Evolutionary conservation across 1,140 invertebrate species (phyloP), one percentile per base, ranked within the genome.

Genomic region (Drosophila truncata): DNA sequence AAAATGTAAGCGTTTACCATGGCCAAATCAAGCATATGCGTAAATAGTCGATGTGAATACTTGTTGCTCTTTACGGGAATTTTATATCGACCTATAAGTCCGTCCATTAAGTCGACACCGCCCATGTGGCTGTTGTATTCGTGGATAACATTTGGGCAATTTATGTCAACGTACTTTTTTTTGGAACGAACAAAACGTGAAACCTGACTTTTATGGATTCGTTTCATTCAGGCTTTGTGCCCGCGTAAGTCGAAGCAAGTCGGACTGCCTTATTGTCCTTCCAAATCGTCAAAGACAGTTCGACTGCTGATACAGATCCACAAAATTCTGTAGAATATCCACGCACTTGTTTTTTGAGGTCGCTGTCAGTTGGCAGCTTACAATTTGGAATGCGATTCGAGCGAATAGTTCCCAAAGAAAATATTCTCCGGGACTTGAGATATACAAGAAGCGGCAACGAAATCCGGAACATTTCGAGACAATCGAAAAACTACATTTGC

Each of bases 301-400:
- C n/a, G n/a, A n/a, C n/a, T n/a, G n/a, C n/a, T n/a, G n/a, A n/a
- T n/a, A n/a, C n/a, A n/a, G n/a, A n/a, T n/a, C n/a, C n/a, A n/a
- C n/a, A n/a, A n/a, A n/a, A n/a, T n/a, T n/a, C n/a, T n/a, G n/a
- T 46, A 33, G 55, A 67, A 57, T 67, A 50, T 60, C 64, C 64
- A 58, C 55, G 37, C 52, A 46, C 29, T 67, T 37, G 50, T 67
- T 57, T 58, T 23, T 60, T 67, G 44, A 67, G 16, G 25, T 67
- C 55, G 54, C n/a, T 67, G 52, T 67, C 42, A 55, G 20, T 8
- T 41, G 64, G 64, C 33, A 50, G 31, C 63, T 66, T 66, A 60
- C 25, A 49, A 50, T 67, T 59, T 46, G 55, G 44, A 60, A 67
- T 47, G 39, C 44, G 55, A 39, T 60, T 67, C 16, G 33, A 46